phyloP scores from a whole-genome alignment of 2,888 invertebrate genomes.

The Emesis furor region DNA sequence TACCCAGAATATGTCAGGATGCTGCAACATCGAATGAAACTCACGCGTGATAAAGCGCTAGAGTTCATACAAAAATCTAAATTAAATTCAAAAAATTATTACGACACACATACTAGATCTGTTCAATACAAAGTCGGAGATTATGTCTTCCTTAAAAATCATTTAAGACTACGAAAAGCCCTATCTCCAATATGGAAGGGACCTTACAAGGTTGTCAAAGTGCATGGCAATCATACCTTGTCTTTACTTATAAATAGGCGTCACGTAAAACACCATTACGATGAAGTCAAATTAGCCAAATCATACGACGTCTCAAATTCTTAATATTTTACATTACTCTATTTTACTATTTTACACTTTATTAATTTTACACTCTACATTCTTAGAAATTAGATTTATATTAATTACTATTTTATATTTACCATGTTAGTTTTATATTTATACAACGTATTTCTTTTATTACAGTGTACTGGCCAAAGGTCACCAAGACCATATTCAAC shows the following conservation, averaged over 20 bases:
- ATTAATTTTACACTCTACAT: not conserved
- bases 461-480: conserved; percentile 9
- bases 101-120: not conserved
- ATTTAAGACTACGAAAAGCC: not conserved
- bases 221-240: not conserved
- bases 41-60: not conserved
- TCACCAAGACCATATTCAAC: not conserved
- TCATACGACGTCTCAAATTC: no score
- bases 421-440: not conserved
- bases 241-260: not conserved
- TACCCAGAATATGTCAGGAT: not conserved
- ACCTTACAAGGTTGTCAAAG: no score
- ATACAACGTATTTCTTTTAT: not conserved
- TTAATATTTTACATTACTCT: no score
- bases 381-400: not conserved
- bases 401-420: not conserved
- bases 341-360: no score
- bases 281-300: not conserved
- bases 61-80: not conserved
- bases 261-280: not conserved
- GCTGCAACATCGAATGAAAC: not conserved
- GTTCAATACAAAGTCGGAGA: no score
- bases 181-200: not conserved
- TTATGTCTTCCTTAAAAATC: not conserved
- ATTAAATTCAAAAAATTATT: not conserved